Evolutionary conservation across 2,797 vertebrate genomes (phyloP), one percentile per base, ranked within the genome.

Genomic region (Hyperoplus lanceolatus): DNA sequence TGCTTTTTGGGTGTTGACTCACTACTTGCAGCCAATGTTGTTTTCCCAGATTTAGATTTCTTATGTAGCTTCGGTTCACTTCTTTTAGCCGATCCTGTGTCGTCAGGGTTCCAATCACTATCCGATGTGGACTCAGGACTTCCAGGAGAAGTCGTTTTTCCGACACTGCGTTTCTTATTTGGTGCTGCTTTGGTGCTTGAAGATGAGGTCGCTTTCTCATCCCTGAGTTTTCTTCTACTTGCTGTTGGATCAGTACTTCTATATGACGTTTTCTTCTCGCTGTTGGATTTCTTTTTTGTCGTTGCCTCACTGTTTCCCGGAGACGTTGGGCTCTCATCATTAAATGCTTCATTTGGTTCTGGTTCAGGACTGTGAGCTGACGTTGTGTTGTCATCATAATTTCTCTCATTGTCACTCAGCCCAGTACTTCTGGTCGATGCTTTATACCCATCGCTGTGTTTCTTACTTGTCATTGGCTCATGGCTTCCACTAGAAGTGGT

Each of bases 91-190:
- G 63, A 46, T 42, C 14, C 7, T 18, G 4, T 63, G 42, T 46
- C 46, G 1, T 70, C 54, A 42, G 15, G 13, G 8, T 16, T 42
- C 12, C 1, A 9, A 15, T 13, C 59, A 3, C 73, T 48, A 51
- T 49, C 21, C 42, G 41, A n/a, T 38, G 62, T 53, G 8, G 61
- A 10, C 16, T 79, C 68, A 43, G 8, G 43, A 51, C 21, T 61
- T n/a, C 2, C 10, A 53, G 38, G 3, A 36, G 58, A 62, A 4
- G 43, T 60, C 15, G 15, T 21, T n/a, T 70, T 29, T n/a, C 14
- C 58, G 16, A 50, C 18, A 0, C 9, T 49, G 18, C 11, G 4
- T 14, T 21, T 60, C n/a, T 70, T 53, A 12, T 8, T 16, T 46
- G 74, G 4, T n/a, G 45, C 13, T 51, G 8, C 21, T 11, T 50